phyloP scores from a whole-genome alignment of 1,140 invertebrate species.

The Stratiolaelaps scimitus region DNA sequence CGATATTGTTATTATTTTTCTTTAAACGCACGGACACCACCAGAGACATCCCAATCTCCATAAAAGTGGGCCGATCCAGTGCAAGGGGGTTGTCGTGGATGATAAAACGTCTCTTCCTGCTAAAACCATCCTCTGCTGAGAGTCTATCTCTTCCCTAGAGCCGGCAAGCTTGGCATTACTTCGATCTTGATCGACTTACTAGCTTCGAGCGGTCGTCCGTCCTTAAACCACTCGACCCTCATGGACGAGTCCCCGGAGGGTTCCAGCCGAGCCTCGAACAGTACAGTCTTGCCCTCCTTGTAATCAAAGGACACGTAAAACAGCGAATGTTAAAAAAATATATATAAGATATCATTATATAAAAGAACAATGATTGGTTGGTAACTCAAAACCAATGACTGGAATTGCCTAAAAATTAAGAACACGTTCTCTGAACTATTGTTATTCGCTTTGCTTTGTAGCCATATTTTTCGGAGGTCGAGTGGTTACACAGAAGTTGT shows the following conservation, averaged over 20 bases:
- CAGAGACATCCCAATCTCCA: background rate
- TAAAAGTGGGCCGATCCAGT: background rate
- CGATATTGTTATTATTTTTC: no score
- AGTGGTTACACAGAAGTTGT: no score
- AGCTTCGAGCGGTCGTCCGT: slow-evolving; percentile 74
- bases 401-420: no score
- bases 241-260: slow-evolving; percentile 81
- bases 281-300: slow-evolving; percentile 75
- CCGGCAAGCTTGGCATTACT: no score
- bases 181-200: slow-evolving; percentile 51
- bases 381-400: background rate
- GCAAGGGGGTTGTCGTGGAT: background rate
- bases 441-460: no score
- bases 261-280: slow-evolving; percentile 86
- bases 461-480: background rate
- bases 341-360: background rate
- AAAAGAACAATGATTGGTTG: slow-evolving; percentile 4
- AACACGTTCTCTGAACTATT: no score
- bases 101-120: background rate
- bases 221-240: slow-evolving; percentile 87
- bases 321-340: background rate
- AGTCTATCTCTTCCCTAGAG: background rate
- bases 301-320: background rate
- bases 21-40: no score
- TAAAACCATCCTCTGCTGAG: background rate